phyloP scores from a whole-genome alignment of 2,113 vertebrate genomes.

The Syrrhaptes paradoxus region DNA sequence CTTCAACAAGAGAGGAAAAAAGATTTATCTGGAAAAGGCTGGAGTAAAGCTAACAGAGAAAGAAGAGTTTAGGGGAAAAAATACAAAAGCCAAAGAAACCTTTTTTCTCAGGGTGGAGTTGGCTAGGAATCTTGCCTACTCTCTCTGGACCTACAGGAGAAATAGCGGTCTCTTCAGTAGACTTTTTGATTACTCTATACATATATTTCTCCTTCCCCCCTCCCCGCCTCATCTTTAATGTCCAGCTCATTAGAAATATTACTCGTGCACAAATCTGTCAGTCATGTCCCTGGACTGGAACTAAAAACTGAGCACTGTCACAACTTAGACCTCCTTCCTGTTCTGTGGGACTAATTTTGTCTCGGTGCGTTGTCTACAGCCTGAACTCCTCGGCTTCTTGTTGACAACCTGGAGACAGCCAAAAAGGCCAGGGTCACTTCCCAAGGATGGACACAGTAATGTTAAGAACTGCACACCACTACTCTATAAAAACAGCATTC shows the following conservation, averaged over 20 bases:
- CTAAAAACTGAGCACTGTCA: neutral
- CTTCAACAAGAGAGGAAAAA: neutral
- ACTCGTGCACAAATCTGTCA: neutral
- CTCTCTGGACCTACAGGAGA: neutral
- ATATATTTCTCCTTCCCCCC: neutral
- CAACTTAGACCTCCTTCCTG: neutral
- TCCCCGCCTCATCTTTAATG: neutral
- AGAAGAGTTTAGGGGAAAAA: neutral
- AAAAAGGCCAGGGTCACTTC: neutral
- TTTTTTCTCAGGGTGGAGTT: neutral
- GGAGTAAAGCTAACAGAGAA: neutral
- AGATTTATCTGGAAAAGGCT: neutral
- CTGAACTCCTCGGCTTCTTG: neutral
- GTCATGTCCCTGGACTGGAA: neutral
- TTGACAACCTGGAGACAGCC: neutral
- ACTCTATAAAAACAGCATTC: neutral
- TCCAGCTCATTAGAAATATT: neutral
- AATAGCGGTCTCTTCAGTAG: fast-evolving
- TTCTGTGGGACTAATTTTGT: neutral
- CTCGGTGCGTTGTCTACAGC: neutral
- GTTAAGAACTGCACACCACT: neutral
- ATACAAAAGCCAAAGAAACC: neutral
- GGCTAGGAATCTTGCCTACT: neutral
- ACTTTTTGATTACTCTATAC: neutral
- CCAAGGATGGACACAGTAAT: neutral